These are phyloP conservation scores for Sepioteuthis lessoniana DNA, from an alignment of 2,888 invertebrate species.

Conservation along the genomic window DNA sequence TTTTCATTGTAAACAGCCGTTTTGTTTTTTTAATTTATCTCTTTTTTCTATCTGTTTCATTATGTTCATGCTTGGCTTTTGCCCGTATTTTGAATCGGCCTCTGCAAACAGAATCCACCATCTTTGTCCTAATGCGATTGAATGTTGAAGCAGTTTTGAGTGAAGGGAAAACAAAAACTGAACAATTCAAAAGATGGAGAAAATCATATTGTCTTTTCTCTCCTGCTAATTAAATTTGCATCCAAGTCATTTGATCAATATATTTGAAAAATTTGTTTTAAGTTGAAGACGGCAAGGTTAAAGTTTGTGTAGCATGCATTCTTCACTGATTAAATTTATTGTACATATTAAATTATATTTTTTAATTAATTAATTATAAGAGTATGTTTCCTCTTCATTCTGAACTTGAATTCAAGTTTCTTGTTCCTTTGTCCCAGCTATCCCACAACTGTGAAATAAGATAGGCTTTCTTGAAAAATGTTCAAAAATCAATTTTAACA, in stretches of 20 bases:
- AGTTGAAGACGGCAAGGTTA: constrained; percentile 1
- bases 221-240: neutral
- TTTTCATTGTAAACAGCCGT: neutral
- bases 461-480: too few relatives aligned
- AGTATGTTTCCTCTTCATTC: too few relatives aligned
- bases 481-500: too few relatives aligned
- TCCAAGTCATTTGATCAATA: neutral
- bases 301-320: neutral
- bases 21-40: neutral
- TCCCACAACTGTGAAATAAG: too few relatives aligned
- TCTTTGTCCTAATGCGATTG: neutral
- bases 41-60: neutral
- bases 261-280: neutral
- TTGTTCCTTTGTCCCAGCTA: too few relatives aligned
- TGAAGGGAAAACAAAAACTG: neutral
- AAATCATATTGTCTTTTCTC: neutral
- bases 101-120: neutral
- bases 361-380: neutral
- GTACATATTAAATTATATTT: constrained; percentile 4
- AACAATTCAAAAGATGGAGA: neutral
- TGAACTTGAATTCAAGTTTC: too few relatives aligned
- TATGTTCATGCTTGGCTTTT: neutral
- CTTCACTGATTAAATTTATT: neutral
- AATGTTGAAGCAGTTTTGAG: neutral
- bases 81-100: neutral